These are phyloP conservation scores for Neuroterus valhalla DNA, from an alignment of 1,140 invertebrate species.

Conservation along the genomic window DNA sequence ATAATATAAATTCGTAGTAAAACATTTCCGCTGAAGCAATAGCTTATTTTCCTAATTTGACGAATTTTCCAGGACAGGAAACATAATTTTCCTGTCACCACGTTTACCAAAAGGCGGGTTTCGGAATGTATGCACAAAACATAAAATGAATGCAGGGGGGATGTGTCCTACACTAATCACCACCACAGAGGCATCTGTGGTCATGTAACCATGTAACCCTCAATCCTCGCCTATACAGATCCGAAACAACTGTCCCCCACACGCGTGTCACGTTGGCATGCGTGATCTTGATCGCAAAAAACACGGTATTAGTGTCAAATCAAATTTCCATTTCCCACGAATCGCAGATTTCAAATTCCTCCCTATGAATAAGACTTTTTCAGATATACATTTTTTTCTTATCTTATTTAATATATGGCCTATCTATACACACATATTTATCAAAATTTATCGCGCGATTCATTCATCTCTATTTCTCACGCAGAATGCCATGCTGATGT, in stretches of 20 bases:
- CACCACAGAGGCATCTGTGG: conserved; percentile 58
- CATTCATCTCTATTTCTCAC: no score
- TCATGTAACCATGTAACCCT: conserved; percentile 46
- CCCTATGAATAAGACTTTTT: not conserved
- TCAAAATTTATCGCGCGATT: no score
- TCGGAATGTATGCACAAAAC: conserved; percentile 8
- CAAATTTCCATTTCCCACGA: conserved; percentile 41
- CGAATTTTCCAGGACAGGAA: conserved; percentile 24
- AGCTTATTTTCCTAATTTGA: conserved; percentile 1
- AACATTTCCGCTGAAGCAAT: not conserved
- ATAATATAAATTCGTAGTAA: not conserved
- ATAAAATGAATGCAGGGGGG: conserved; percentile 15
- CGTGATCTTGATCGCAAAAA: conserved; percentile 14
- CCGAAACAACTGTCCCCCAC: conserved; percentile 28
- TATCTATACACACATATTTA: no score
- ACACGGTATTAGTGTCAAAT: conserved; percentile 18
- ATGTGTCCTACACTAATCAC: conserved; percentile 44
- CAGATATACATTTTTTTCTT: no score
- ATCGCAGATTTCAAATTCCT: not conserved
- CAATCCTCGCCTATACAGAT: conserved; percentile 50
- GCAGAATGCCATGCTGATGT: no score
- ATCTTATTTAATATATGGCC: no score
- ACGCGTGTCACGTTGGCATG: not conserved
- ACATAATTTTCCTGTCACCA: conserved; percentile 23
- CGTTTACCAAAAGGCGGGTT: not conserved